These are phyloP conservation scores for Eptesicus fuscus DNA, from an alignment of 2,113 vertebrate species.

Conservation along the genomic window DNA sequence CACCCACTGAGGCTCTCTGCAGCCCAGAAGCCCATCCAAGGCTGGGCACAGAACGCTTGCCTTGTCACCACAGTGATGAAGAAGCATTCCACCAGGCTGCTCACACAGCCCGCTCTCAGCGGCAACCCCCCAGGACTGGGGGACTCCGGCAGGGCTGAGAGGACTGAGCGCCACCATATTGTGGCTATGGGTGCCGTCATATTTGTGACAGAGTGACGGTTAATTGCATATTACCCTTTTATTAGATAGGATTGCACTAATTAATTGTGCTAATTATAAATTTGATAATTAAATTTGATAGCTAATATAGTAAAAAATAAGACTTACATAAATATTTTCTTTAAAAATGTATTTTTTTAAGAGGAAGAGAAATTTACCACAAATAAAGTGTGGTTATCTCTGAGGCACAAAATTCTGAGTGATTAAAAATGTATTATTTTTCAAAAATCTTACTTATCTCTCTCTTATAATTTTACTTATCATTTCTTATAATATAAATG, in stretches of 20 bases:
- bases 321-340: neutral
- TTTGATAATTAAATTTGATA: neutral
- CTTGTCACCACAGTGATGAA: too few relatives aligned
- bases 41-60: too few relatives aligned
- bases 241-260: neutral
- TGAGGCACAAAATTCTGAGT: neutral
- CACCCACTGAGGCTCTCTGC: too few relatives aligned
- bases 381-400: neutral
- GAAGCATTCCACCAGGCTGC: too few relatives aligned
- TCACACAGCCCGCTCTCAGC: too few relatives aligned
- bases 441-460: neutral
- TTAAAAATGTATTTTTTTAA: neutral
- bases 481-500: neutral
- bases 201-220: too few relatives aligned
- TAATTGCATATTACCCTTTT: too few relatives aligned
- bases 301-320: neutral
- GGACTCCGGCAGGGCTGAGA: too few relatives aligned
- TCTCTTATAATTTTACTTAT: neutral
- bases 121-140: too few relatives aligned
- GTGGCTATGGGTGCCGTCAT: too few relatives aligned
- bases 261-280: neutral
- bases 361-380: neutral
- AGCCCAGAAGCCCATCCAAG: too few relatives aligned
- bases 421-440: neutral
- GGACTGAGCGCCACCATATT: too few relatives aligned